These are phyloP conservation scores for Acleris cristana DNA, from an alignment of 2,888 invertebrate species.

Conservation along the genomic window DNA sequence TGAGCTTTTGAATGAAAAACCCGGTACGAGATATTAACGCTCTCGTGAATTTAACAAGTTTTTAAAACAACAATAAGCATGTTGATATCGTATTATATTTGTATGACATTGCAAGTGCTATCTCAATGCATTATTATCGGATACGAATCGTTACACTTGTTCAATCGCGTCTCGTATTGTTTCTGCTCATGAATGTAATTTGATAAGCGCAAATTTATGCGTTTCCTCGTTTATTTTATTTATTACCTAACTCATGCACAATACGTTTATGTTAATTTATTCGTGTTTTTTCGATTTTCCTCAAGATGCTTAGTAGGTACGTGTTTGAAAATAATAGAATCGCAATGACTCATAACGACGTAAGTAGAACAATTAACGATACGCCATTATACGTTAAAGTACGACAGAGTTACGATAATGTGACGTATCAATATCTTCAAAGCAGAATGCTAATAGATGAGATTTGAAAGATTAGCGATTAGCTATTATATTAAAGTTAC, in stretches of 20 bases:
- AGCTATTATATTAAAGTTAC: slow-evolving; percentile 7
- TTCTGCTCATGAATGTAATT: slow-evolving; percentile 14
- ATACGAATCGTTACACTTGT: slow-evolving; percentile 23
- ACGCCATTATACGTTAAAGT: not conserved
- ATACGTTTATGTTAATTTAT: slow-evolving; percentile 1
- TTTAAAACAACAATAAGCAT: not conserved
- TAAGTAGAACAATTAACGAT: too few relatives aligned
- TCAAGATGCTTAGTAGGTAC: slow-evolving; percentile 2
- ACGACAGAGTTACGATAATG: not conserved
- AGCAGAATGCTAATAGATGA: not conserved
- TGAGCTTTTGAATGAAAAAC: not conserved
- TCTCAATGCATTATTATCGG: slow-evolving; percentile 25
- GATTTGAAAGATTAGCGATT: not conserved
- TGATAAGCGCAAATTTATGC: slow-evolving; percentile 9
- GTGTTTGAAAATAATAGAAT: slow-evolving; percentile 6
- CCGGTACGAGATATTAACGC: not conserved
- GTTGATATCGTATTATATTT: slow-evolving; percentile 5
- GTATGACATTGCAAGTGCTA: slow-evolving; percentile 9
- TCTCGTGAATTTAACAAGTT: not conserved
- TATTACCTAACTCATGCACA: not conserved
- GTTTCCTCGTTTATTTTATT: slow-evolving; percentile 3
- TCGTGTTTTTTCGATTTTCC: not conserved
- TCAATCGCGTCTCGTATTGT: slow-evolving; percentile 11
- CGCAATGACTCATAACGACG: not conserved
- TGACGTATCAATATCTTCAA: not conserved